Percentiles rank a stretch among this genome's conserved stretches.
Evolutionary conservation across 2,888 invertebrate species (phyloP).

Genomic region (Anagyrus pseudococci): DNA sequence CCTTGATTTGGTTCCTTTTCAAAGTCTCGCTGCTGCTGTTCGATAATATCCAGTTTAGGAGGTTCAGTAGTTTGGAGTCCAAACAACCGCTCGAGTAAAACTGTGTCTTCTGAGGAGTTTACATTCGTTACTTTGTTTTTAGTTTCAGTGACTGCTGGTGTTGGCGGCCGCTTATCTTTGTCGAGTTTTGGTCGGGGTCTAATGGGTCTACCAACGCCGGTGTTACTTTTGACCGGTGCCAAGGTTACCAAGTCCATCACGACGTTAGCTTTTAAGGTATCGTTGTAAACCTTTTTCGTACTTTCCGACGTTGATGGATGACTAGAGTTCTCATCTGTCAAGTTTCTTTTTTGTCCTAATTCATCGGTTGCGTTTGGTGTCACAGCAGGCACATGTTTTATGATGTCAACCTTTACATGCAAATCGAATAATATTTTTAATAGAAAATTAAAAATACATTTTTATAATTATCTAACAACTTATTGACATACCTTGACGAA

Average conservation of each 20-base stretch:
- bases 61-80: slow-evolving; percentile 40
- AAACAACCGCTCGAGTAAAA: slow-evolving; percentile 49
- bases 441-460: background rate
- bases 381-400: slow-evolving; percentile 41
- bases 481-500: slow-evolving; percentile 45
- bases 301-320: slow-evolving; percentile 33
- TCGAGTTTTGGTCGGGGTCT: slow-evolving; percentile 69
- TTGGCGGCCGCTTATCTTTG: slow-evolving; percentile 49
- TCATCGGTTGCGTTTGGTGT: background rate
- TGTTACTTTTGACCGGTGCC: slow-evolving; percentile 80
- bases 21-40: slow-evolving; percentile 46
- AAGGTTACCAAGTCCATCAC: slow-evolving; percentile 67
- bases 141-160: slow-evolving; percentile 18
- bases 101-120: slow-evolving; percentile 39
- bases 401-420: slow-evolving; percentile 39
- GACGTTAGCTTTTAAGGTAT: slow-evolving; percentile 54
- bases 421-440: slow-evolving; percentile 2
- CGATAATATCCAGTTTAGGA: background rate
- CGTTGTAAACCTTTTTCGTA: slow-evolving; percentile 52
- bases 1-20: slow-evolving; percentile 33
- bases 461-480: slow-evolving; percentile 43
- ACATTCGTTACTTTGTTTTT: slow-evolving; percentile 4
- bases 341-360: slow-evolving; percentile 15
- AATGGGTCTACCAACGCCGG: slow-evolving; percentile 75
- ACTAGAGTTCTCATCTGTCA: slow-evolving; percentile 30